A percentile compares a stretch with the other conserved stretches of the same genome.
Conservation (phyloP, 1,140 invertebrate species). For the Drosophila kohkoa region DNA sequence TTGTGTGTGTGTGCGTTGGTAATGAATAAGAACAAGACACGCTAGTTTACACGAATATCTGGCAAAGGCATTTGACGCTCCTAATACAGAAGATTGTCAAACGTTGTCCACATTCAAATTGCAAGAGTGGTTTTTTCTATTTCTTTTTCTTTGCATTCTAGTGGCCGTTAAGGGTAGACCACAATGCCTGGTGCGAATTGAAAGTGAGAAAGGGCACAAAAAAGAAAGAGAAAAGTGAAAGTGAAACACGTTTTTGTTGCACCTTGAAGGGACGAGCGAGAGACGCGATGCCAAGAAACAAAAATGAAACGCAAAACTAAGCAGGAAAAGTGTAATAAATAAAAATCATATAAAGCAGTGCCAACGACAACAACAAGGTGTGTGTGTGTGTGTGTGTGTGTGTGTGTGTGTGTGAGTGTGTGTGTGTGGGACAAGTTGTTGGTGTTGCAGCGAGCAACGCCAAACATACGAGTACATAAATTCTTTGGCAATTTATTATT, state of each 20-base stretch:
- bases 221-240: conserved; percentile 56
- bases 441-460: conserved; percentile 41
- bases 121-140: conserved; percentile 28
- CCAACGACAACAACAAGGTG: conserved; percentile 33
- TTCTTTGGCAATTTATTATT: conserved; percentile 81
- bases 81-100: conserved; percentile 37
- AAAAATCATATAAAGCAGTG: conserved; percentile 46
- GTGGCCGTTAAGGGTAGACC: background rate
- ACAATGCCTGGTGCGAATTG: too few species aligned
- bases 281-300: conserved; percentile 7
- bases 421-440: conserved; percentile 27
- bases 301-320: conserved; percentile 38
- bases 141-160: background rate
- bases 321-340: conserved; percentile 60
- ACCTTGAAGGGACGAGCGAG: conserved; percentile 9
- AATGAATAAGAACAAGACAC: background rate
- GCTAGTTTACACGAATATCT: conserved; percentile 33
- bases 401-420: conserved; percentile 11
- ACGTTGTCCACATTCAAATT: conserved; percentile 32
- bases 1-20: conserved; percentile 15
- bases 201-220: background rate
- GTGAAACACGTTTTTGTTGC: conserved; percentile 8
- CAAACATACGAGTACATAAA: conserved; percentile 65
- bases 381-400: conserved; percentile 16
- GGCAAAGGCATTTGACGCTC: conserved; percentile 29